These are phyloP conservation scores for Drosophila demipolita DNA, from an alignment of 2,888 invertebrate species.

Conservation along the genomic window DNA sequence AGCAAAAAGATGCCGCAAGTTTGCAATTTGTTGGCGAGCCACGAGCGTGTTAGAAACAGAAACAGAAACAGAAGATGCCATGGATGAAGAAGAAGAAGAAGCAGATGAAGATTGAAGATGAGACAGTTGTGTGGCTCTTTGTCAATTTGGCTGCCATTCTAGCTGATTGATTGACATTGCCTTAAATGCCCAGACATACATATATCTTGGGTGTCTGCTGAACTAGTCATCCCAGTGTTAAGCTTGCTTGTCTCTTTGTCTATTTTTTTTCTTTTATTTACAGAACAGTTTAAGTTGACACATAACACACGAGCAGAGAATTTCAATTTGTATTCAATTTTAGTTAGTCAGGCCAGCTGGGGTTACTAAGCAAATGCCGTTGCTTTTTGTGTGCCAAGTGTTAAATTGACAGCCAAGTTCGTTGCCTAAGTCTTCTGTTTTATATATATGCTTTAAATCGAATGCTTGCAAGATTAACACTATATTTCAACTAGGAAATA, in stretches of 20 bases:
- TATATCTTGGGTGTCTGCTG: slow-evolving; percentile 47
- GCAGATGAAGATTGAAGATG: slow-evolving; percentile 26
- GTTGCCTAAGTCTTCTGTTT: slow-evolving; percentile 73
- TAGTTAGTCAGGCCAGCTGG: slow-evolving; percentile 49
- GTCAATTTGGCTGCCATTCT: slow-evolving; percentile 71
- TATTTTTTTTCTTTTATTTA: slow-evolving; percentile 56
- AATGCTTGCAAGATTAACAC: not conserved
- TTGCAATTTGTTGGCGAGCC: slow-evolving; percentile 39
- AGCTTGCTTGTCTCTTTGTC: slow-evolving; percentile 28
- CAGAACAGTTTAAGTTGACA: slow-evolving; percentile 38
- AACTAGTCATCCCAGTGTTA: not conserved
- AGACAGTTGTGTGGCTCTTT: slow-evolving; percentile 54
- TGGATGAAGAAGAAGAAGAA: slow-evolving; percentile 18
- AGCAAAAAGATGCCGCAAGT: slow-evolving; percentile 7
- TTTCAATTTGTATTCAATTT: slow-evolving; percentile 56
- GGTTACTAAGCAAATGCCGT: slow-evolving; percentile 51
- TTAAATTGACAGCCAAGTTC: slow-evolving; percentile 62
- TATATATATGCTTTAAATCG: slow-evolving; percentile 7
- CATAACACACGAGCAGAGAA: slow-evolving; percentile 34
- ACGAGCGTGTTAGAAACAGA: slow-evolving; percentile 44
- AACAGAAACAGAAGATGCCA: slow-evolving; percentile 28
- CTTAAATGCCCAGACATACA: slow-evolving; percentile 62
- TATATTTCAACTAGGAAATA: not conserved
- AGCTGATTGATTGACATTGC: slow-evolving; percentile 78
- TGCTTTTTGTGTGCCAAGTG: slow-evolving; percentile 45